phyloP scores from a whole-genome alignment of 2,797 vertebrate genomes.

The Eospalax fontanierii region DNA sequence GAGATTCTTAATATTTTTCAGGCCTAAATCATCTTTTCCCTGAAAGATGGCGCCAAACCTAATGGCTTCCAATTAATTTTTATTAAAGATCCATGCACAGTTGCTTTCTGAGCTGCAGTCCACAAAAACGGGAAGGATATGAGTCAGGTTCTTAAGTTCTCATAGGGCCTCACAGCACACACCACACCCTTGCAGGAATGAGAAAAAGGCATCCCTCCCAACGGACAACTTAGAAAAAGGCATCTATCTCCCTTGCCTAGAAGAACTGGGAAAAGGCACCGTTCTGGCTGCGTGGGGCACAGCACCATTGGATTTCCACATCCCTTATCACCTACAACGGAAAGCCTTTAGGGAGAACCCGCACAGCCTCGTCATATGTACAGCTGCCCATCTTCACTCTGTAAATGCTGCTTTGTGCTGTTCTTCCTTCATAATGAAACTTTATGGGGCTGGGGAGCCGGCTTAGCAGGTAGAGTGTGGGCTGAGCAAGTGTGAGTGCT shows the following conservation, averaged over 20 bases:
- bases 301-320: neutral
- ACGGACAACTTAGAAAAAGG: conserved; percentile 69
- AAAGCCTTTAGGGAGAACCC: neutral
- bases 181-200: conserved; percentile 22
- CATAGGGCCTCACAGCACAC: conserved; percentile 46
- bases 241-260: neutral
- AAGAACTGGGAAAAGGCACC: conserved; percentile 52
- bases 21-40: conserved; percentile 43
- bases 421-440: conserved; percentile 20
- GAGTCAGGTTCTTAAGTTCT: conserved; percentile 68
- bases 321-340: neutral
- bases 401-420: conserved; percentile 10
- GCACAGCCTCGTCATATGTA: neutral
- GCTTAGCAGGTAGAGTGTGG: neutral
- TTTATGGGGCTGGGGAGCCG: neutral
- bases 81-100: conserved; percentile 62
- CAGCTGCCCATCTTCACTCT: neutral
- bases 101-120: conserved; percentile 60
- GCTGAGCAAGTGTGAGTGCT: neutral
- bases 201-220: conserved; percentile 55
- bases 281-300: neutral
- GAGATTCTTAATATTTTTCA: conserved; percentile 74
- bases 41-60: conserved; percentile 60
- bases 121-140: conserved; percentile 70
- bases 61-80: conserved; percentile 65